These are phyloP conservation scores for Tholera decimalis DNA, from an alignment of 2,888 invertebrate genomes.

Conservation along the genomic window DNA sequence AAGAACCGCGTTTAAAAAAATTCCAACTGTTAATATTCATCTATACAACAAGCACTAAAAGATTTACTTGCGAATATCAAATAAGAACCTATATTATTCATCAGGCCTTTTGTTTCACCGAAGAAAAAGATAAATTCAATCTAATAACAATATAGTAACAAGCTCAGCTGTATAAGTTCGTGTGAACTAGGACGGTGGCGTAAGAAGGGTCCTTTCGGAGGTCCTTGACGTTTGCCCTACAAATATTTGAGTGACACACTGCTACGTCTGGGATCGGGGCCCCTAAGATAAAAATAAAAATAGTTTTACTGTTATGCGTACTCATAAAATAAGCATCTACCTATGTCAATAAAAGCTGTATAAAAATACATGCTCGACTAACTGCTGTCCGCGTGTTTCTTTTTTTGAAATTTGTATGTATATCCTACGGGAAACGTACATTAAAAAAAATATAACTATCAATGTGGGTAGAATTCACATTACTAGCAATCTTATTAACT, in stretches of 20 bases:
- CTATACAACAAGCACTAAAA: not conserved
- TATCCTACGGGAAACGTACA: no score
- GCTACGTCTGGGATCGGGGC: slow-evolving; percentile 40
- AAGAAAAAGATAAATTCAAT: slow-evolving; percentile 2
- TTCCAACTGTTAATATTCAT: slow-evolving; percentile 18
- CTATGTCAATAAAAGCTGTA: not conserved
- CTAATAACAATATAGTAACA: slow-evolving; percentile 36
- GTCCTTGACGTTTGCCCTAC: slow-evolving; percentile 73
- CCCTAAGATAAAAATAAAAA: slow-evolving; percentile 19
- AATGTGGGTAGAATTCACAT: no score
- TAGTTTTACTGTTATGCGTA: slow-evolving; percentile 5
- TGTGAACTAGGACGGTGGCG: slow-evolving; percentile 66
- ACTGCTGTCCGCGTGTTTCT: no score
- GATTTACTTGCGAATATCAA: slow-evolving; percentile 4
- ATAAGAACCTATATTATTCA: not conserved
- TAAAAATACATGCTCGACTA: no score
- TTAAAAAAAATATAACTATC: no score
- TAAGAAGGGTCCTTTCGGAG: slow-evolving; percentile 67
- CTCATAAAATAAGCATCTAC: slow-evolving; percentile 1
- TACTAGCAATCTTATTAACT: no score
- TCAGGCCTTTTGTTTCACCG: not conserved
- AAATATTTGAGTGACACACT: slow-evolving; percentile 76
- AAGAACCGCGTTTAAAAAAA: slow-evolving; percentile 35
- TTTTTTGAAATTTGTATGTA: no score
- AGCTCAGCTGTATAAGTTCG: slow-evolving; percentile 52